Base-by-base conservation (phyloP, 2,113 vertebrate genomes). In the Cygnus buccinator region DNA sequence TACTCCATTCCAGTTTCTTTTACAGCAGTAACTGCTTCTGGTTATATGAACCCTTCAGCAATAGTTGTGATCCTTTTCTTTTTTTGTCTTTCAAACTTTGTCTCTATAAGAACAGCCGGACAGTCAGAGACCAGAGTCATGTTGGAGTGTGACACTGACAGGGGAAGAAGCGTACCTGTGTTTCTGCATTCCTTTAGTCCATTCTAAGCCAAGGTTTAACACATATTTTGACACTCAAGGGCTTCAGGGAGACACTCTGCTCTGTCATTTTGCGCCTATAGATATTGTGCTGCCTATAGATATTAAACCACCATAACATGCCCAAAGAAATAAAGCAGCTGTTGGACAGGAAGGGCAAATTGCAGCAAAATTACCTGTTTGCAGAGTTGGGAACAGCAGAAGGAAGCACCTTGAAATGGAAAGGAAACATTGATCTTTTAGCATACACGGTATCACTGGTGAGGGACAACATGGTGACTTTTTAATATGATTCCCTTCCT, bases 321-420 rank as follows among this genome's bases (percentile, higher is more conserved):
- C 33, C 33, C 44, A 15, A 10, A 63, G 75, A 63, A 46, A 3
- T 1, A 29, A 59, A 58, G 65, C 65, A 72, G 86, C 81, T 54
- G 86, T 7, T 13, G 55, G 44, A 2, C 33, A 46, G 57, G 44
- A 33, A 82, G 29, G 1, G 2, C 28, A 46, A 70, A 3, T 14
- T 44, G 31, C 87, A 21, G 59, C 58, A 70, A 73, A 93, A 74
- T 97, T 97, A 99, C 99, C 99, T 99, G 97, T 98, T 99, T 28
- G 89, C 95, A 33, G 98, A 98, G n/a, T 98, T 98, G 82, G 96
- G 97, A 75, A 96, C 98, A 57, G 97, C 95, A 1, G 98, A 94
- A 93, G 98, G 94, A 81, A 98, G 97, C 19, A 93, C 98, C 99
- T 99, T 85, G 61, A 91, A 91, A 96, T 3, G n/a, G 37, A 93